Conservation (phyloP, 2,888 invertebrate species). For the Drosophila buzzatii region DNA sequence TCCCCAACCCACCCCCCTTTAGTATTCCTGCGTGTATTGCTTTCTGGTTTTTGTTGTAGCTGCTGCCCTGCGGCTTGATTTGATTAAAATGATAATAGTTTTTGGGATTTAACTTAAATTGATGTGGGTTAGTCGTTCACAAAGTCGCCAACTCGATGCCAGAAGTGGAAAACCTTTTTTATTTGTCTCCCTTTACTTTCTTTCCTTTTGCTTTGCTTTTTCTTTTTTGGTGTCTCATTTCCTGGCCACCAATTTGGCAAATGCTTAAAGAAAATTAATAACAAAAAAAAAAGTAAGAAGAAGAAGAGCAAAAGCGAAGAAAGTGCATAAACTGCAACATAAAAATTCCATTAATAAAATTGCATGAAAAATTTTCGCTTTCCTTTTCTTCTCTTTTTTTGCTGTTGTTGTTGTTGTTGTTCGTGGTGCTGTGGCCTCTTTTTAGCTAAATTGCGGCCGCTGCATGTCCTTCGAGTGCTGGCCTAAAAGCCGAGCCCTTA, state of each 20-base stretch:
- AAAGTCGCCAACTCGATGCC: conserved; percentile 7
- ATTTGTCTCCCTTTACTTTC: not conserved
- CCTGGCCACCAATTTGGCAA: conserved; percentile 27
- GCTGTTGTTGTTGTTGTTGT: not conserved
- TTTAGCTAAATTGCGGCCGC: conserved; percentile 50
- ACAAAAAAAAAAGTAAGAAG: not conserved
- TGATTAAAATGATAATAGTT: conserved; percentile 81
- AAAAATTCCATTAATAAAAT: conserved; percentile 72
- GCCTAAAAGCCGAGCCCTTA: conserved; percentile 39
- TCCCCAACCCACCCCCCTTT: no score
- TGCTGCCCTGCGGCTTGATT: conserved; percentile 63
- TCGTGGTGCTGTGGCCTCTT: conserved; percentile 22
- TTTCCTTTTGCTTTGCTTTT: not conserved
- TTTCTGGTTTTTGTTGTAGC: conserved; percentile 18
- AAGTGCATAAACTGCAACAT: conserved; percentile 38
- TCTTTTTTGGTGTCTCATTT: conserved; percentile 33
- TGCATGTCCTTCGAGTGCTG: conserved; percentile 45
- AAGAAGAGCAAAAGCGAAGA: not conserved
- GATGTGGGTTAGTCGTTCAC: conserved; percentile 65
- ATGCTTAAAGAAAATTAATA: conserved; percentile 29
- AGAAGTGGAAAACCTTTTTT: not conserved
- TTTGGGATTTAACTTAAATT: conserved; percentile 76
- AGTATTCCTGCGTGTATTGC: conserved; percentile 40
- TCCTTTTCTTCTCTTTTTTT: not conserved
- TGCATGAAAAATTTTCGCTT: conserved; percentile 51